Evolutionary conservation across 2,888 invertebrate species (phyloP).

Genomic region (Brassicogethes aeneus): DNA sequence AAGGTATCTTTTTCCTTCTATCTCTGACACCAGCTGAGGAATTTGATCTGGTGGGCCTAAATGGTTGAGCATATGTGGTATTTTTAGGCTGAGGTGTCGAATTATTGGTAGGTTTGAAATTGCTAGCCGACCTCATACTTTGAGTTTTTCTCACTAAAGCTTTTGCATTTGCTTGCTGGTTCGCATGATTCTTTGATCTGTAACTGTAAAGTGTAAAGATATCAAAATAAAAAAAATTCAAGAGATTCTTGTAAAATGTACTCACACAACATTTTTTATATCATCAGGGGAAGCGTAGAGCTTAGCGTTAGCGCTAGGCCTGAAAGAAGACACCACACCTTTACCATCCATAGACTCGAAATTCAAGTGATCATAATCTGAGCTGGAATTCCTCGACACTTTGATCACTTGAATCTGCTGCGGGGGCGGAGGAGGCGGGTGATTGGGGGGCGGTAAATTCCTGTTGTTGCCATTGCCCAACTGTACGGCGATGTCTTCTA

Average conservation of each 20-base stretch:
- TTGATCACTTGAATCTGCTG: constrained; percentile 58
- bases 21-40: constrained; percentile 35
- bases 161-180: constrained; percentile 43
- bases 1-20: constrained; percentile 36
- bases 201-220: constrained; percentile 27
- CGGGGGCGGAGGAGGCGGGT: constrained; percentile 75
- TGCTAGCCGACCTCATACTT: constrained; percentile 47
- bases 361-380: constrained; percentile 31
- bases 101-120: constrained; percentile 42
- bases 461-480: constrained; percentile 22
- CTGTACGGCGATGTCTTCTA: constrained; percentile 53
- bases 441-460: constrained; percentile 66
- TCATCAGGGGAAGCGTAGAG: constrained; percentile 85
- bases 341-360: constrained; percentile 12
- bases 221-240: background rate
- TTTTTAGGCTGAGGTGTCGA: constrained; percentile 31
- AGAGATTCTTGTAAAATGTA: background rate
- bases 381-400: constrained; percentile 39
- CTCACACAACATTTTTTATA: constrained; percentile 57
- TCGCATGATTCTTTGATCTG: constrained; percentile 45
- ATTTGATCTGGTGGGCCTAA: constrained; percentile 40
- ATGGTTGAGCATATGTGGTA: constrained; percentile 50
- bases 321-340: constrained; percentile 76
- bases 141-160: constrained; percentile 53
- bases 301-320: constrained; percentile 76